Base-by-base conservation (phyloP, 1,140 invertebrate species). In the Drosophila pruinosa region DNA sequence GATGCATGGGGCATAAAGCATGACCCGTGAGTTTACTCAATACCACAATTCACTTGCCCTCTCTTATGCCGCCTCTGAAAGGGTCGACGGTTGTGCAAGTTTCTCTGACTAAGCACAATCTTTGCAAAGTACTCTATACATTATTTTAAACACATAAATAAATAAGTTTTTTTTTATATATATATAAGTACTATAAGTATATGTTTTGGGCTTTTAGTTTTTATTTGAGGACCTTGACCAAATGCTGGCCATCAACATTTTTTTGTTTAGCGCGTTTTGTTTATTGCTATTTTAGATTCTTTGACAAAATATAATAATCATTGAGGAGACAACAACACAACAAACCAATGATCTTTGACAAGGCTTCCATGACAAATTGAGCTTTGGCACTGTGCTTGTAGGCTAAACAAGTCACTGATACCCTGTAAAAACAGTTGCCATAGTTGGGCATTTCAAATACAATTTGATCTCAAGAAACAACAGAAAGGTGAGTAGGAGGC, bases 61-160 rank as follows among this genome's bases (percentile, higher is more conserved):
- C 26, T 4, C 4, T 8, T n/a, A 2, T n/a, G 8, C 3, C 1
- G 12, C 34, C 7, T 19, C n/a, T 12, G 14, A 65, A n/a, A 65
- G 62, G 62, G 62, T 65, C 52, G 52, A 57, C 15, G 14, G 39
- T 58, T 59, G 8, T 34, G 56, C 56, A 68, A 68, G 43, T 26
- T n/a, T 12, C 14, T 1, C 28, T 68, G 64, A 68, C 54, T 61
- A 59, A 52, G 56, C 64, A 68, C 62, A 45, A 65, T 41, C 36
- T 41, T 28, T 3, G 31, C n/a, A 10, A 17, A 50, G 19, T 24
- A 50, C 45, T 1, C 3, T 12, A 14, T 21, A 22, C n/a, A 43
- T 22, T 54, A 19, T 26, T 34, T 19, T 47, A 31, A 31, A 28
- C 8, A 31, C 3, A 24, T 48, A 24, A 45, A 45, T 45, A 45